Evolutionary conservation across 2,888 invertebrate genomes (phyloP), one percentile per base, ranked within the genome.

Genomic region (Drepana falcataria): DNA sequence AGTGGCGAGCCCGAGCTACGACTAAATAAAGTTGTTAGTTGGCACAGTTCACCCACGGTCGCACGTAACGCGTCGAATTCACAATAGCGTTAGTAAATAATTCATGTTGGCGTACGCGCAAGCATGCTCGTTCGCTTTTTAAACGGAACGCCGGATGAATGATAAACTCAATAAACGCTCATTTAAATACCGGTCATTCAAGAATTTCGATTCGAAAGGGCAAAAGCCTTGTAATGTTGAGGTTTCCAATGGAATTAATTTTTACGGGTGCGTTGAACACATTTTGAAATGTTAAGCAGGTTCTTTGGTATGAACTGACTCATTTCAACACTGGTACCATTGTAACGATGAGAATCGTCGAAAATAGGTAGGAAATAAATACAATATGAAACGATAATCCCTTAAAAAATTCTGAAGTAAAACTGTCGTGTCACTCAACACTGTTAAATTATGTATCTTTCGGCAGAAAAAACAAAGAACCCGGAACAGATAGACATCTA

Each of bases 381-480:
- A 1, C 21, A 21, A 21, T 21, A 21, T 21, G 21, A 21, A 21
- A 21, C 21, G 21, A 21, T 21, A 21, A 21, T 21, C 21, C 21
- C 21, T 21, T 21, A 21, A 21, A 21, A 21, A 21, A 21, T 21
- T 21, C 21, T 21, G 21, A 21, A 21, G 21, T 21, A 21, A 21
- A 21, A 21, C 21, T 21, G 21, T 21, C 21, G 21, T 21, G 21
- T 21, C 21, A 21, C 21, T 21, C 21, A 21, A 21, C 21, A 21
- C 21, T 21, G 21, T 7, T 41, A 44, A 44, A 44, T 9, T 0
- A 59, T 37, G 60, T 51, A 61, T 69, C 77, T 79, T 63, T 75
- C 80, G 73, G 69, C 89, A 94, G 94, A 94, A 89, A 94, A 94
- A 90, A 94, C 94, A 88, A 94, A 94, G 87, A 93, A 94, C 91